These are phyloP conservation scores for Epiblema foenella DNA, from an alignment of 2,888 invertebrate species.

Conservation along the genomic window DNA sequence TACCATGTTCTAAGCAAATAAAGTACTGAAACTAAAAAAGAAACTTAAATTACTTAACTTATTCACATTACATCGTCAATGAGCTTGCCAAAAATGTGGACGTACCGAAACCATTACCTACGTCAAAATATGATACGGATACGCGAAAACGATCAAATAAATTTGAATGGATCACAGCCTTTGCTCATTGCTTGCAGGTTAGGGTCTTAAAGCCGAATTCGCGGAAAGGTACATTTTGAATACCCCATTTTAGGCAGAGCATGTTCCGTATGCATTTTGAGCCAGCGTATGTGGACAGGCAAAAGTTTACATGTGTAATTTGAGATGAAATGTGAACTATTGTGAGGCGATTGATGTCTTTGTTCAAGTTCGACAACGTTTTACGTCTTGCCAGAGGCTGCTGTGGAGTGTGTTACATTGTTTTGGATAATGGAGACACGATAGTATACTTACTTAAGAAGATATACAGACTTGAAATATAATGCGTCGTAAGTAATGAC, in stretches of 20 bases:
- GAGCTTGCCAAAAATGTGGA: neutral
- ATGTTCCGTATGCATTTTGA: constrained; percentile 37
- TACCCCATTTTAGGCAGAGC: constrained; percentile 55
- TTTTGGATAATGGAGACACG: constrained; percentile 50
- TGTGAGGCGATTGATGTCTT: constrained; percentile 82
- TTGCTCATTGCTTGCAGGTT: constrained; percentile 47
- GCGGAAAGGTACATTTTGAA: constrained; percentile 62
- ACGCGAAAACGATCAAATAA: constrained; percentile 32
- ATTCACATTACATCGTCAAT: neutral
- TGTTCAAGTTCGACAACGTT: constrained; percentile 71
- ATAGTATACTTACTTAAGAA: constrained; percentile 3
- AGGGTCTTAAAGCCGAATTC: constrained; percentile 63
- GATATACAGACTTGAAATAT: neutral
- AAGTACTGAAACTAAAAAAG: too few species aligned
- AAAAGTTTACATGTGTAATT: constrained; percentile 75
- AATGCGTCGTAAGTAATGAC: neutral
- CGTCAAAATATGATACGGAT: constrained; percentile 20
- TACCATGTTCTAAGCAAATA: too few species aligned
- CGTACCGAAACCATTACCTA: neutral
- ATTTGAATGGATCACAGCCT: constrained; percentile 18
- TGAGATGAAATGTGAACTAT: constrained; percentile 82
- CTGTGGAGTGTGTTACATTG: constrained; percentile 74
- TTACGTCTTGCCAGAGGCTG: constrained; percentile 72
- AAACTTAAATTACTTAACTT: too few species aligned
- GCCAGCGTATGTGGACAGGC: constrained; percentile 49